Conservation (phyloP, 2,888 invertebrate species). For the Plemyria rubiginata region DNA sequence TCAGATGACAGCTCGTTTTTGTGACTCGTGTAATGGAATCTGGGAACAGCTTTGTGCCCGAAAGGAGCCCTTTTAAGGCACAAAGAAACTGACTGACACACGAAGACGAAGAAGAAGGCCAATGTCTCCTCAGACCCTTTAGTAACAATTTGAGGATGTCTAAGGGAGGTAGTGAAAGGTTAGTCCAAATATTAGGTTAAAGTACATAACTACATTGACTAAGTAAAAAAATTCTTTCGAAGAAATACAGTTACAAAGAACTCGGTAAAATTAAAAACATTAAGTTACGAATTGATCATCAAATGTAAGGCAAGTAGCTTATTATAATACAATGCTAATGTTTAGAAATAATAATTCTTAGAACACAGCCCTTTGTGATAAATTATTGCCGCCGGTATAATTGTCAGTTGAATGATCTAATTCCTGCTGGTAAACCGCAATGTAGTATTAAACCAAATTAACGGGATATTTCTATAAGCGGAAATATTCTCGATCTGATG, state of each 20-base stretch:
- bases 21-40: too few species aligned
- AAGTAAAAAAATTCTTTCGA: too few species aligned
- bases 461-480: constrained; percentile 20
- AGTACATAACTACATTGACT: too few species aligned
- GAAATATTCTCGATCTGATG: constrained; percentile 24
- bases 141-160: too few species aligned
- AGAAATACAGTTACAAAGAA: too few species aligned
- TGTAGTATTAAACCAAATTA: not conserved
- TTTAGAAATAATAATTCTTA: constrained; percentile 49
- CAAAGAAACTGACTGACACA: too few species aligned
- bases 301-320: not conserved
- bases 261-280: not conserved
- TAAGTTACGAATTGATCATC: not conserved
- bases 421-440: constrained; percentile 34
- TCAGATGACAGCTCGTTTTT: constrained; percentile 41
- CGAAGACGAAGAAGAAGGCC: too few species aligned
- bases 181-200: too few species aligned
- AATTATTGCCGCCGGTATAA: constrained; percentile 48
- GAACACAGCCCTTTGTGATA: constrained; percentile 66
- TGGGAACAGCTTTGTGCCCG: too few species aligned
- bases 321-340: constrained; percentile 47
- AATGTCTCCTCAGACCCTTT: too few species aligned
- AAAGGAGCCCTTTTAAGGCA: too few species aligned
- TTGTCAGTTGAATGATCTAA: constrained; percentile 29
- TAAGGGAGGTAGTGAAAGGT: too few species aligned